phyloP scores from a whole-genome alignment of 1,140 invertebrate genomes.

The Oncopodura yosiiana region DNA sequence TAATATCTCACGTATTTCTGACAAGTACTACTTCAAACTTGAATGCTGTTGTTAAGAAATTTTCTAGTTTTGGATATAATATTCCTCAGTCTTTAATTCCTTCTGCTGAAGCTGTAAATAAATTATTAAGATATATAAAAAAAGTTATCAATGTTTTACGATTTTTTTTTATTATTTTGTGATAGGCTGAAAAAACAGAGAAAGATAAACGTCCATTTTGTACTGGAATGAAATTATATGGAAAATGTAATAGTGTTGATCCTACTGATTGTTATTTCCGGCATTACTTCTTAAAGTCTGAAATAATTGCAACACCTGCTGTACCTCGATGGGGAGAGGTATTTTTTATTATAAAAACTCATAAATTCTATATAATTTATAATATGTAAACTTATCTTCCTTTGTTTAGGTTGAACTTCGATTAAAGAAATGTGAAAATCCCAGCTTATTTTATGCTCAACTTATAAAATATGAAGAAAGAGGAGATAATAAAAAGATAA shows the following conservation, averaged over 20 bases:
- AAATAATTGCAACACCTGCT: neutral
- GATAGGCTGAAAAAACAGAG: neutral
- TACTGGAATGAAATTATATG: neutral
- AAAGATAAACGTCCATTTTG: neutral
- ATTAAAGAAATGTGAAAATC: neutral
- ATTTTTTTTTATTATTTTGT: too few relatives aligned
- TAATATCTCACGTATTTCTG: neutral
- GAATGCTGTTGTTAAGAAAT: too few relatives aligned
- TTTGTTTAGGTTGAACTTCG: slow-evolving; percentile 11
- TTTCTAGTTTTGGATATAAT: too few relatives aligned
- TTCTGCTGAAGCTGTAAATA: too few relatives aligned
- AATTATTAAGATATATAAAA: too few relatives aligned
- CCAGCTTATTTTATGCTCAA: neutral
- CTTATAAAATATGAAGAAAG: neutral
- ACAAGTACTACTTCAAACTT: neutral
- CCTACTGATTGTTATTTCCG: neutral
- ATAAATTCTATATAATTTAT: too few relatives aligned
- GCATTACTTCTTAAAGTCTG: neutral
- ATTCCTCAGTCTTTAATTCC: too few relatives aligned
- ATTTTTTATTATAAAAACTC: too few relatives aligned
- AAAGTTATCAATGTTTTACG: too few relatives aligned
- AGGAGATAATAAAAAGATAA: neutral
- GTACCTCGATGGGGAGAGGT: neutral
- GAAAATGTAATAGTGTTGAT: neutral
- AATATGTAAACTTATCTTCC: too few relatives aligned